Base-by-base conservation (phyloP, 2,888 invertebrate species). In the Drosophila quinaria region DNA sequence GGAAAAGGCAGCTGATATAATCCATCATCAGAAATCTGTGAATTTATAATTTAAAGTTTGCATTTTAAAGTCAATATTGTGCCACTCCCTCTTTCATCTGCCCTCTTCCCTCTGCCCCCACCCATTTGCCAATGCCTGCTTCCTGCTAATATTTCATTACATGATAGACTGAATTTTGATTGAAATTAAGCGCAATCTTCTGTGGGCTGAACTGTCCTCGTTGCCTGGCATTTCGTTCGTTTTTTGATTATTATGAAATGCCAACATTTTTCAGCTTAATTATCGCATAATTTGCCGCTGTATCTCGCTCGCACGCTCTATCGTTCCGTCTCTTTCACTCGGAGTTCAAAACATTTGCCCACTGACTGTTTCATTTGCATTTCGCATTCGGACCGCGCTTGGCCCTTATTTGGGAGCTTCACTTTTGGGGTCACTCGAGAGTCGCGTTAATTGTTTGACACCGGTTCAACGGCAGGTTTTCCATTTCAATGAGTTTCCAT, bases 261-360 rank as follows among this genome's bases (percentile, higher is more conserved):
- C 65, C 50, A 50, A 58, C 51, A 46, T 58, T 51, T 65, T 65
- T 65, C 59, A 59, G 25, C 50, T 59, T 65, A 65, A 65, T 65
- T 65, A 65, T 31, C 17, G 29, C 42, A 47, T 50, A 54, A 56
- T 31, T 49, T 33, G n/a, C 46, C 11, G 11, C 31, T 15, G 41
- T 15, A 1, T 25, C 11, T 4, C 15, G 3, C 52, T 25, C 15
- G 15, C 29, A 2, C 29, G 11, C 8, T 19, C 22, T 3, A 17
- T 15, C 17, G 17, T 22, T 19, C 10, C 15, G 31, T 33, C 10
- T 25, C n/a, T 15, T 8, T 25, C 5, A 22, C 9, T 11, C 17
- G 4, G 5, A 19, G 17, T 10, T 3, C 9, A 9, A 11, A 42
- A 33, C 54, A 42, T n/a, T 33, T 33, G 19, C n/a, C 19, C 42